These are phyloP conservation scores for Diachrysia chrysitis DNA, from an alignment of 2,888 invertebrate genomes.

Conservation along the genomic window DNA sequence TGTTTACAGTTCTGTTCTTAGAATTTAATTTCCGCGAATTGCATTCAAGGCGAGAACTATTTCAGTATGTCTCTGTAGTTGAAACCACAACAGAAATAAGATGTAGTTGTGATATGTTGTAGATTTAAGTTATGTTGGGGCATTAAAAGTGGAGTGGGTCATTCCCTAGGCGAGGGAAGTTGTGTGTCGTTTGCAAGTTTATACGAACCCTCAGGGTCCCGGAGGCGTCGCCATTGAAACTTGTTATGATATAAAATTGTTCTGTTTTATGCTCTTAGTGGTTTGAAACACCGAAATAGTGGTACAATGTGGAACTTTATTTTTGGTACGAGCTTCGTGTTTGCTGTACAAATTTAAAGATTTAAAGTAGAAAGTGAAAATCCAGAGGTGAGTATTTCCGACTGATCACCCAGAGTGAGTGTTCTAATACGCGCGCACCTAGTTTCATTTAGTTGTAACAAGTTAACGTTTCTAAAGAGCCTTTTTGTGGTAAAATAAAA, in stretches of 20 bases:
- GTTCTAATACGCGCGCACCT: no score
- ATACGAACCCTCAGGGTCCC: constrained; percentile 64
- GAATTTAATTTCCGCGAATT: constrained; percentile 28
- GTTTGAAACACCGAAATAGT: constrained; percentile 60
- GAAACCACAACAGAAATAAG: constrained; percentile 23
- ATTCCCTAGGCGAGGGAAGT: constrained; percentile 61
- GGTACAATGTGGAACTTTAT: constrained; percentile 27
- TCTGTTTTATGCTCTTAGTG: constrained; percentile 67
- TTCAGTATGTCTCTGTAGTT: constrained; percentile 16
- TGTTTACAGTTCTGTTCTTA: constrained; percentile 23
- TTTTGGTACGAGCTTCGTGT: constrained; percentile 15
- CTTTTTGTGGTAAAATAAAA: no score
- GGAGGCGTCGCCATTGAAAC: constrained; percentile 72
- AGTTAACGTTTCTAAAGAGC: no score
- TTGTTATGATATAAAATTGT: constrained; percentile 74
- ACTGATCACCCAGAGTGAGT: no score
- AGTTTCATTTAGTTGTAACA: no score
- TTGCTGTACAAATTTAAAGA: neutral
- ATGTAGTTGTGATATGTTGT: constrained; percentile 29
- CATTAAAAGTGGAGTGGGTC: constrained; percentile 58
- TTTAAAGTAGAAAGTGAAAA: neutral
- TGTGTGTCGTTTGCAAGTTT: constrained; percentile 70
- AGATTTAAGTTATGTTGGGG: constrained; percentile 40
- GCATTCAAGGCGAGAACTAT: constrained; percentile 27
- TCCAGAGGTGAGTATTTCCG: no score